A percentile compares a stretch with the other conserved stretches of the same genome.
phyloP scores from a whole-genome alignment of 2,113 vertebrate species.

The Galemys pyrenaicus region DNA sequence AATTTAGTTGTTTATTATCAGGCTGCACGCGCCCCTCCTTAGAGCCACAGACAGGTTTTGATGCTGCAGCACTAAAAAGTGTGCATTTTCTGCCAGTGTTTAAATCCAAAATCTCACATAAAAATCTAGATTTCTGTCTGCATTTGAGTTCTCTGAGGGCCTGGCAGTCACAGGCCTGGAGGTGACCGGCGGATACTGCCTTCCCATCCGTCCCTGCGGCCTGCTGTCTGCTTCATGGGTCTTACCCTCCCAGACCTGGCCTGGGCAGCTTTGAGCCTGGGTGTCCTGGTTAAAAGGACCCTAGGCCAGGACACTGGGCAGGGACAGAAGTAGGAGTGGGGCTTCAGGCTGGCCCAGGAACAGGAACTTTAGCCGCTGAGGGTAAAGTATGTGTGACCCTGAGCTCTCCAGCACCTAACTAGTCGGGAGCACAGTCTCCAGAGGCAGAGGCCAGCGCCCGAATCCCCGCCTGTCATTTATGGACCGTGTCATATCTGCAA shows the following conservation, averaged over 20 bases:
- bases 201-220: background rate
- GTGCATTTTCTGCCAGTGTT: background rate
- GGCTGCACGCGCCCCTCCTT: background rate
- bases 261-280: background rate
- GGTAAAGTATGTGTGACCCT: background rate
- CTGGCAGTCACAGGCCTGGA: background rate
- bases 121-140: background rate
- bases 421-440: fast-evolving
- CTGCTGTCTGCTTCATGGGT: fast-evolving
- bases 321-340: background rate
- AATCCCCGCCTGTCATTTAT: background rate
- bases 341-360: fast-evolving
- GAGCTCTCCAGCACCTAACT: background rate
- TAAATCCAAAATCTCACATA: no score
- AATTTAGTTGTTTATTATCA: background rate
- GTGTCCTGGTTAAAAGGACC: background rate
- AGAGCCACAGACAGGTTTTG: background rate
- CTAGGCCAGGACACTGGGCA: background rate
- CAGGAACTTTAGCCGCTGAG: background rate
- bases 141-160: background rate
- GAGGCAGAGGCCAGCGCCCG: background rate
- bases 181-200: background rate
- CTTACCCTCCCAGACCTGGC: fast-evolving
- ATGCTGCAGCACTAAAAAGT: background rate
- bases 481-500: background rate